A percentile compares a stretch with the other conserved stretches of the same genome.
Conservation (phyloP, 2,113 vertebrate species). For the Etheostoma spectabile region DNA sequence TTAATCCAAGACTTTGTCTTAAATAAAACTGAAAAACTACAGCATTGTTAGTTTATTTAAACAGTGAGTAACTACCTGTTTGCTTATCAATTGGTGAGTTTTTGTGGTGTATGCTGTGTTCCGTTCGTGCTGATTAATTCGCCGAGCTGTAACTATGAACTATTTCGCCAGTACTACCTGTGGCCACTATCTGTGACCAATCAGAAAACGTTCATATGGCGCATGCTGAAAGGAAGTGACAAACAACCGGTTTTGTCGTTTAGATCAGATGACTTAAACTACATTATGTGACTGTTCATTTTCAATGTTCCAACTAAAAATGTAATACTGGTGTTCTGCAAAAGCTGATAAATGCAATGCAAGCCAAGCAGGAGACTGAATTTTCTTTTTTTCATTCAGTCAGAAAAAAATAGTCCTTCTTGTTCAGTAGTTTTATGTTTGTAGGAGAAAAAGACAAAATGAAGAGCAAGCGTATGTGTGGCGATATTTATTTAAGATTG, state of each 20-base stretch:
- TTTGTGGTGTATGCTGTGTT: background rate
- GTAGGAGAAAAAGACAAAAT: conserved; percentile 1
- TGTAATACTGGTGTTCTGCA: background rate
- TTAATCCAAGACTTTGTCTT: background rate
- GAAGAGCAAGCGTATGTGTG: background rate
- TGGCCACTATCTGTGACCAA: background rate
- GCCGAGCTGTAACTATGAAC: background rate
- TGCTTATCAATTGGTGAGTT: background rate
- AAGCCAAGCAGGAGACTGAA: conserved; percentile 44
- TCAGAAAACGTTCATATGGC: background rate
- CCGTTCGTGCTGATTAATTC: background rate
- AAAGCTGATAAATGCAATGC: conserved; percentile 13
- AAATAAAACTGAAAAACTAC: background rate
- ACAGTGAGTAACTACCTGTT: background rate
- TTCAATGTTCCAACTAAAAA: conserved; percentile 4
- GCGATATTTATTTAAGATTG: too few species aligned
- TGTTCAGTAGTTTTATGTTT: background rate
- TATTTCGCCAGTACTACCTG: background rate
- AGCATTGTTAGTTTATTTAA: background rate
- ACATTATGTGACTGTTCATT: background rate
- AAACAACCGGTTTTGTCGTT: background rate
- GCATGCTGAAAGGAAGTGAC: background rate
- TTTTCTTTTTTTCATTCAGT: conserved; percentile 6
- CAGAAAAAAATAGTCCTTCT: background rate
- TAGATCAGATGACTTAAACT: background rate